A percentile compares a stretch with the other conserved stretches of the same genome.
Conservation (phyloP, 2,113 vertebrate species). For the Barbus barbus region DNA sequence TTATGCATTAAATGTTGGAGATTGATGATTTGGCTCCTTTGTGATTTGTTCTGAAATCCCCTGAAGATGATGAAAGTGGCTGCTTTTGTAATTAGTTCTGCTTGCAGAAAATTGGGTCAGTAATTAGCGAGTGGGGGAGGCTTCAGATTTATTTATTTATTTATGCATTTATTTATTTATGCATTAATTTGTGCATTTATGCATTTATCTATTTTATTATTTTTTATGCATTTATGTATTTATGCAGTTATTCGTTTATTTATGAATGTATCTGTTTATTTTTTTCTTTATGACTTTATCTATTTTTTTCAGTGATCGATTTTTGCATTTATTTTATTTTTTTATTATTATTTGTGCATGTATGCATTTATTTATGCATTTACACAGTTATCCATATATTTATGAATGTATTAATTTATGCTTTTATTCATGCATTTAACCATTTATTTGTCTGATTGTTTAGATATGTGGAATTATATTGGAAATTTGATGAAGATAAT, state of each 20-base stretch:
- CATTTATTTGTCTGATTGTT: constrained; percentile 58
- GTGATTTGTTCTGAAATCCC: constrained; percentile 53
- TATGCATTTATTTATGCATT: not conserved
- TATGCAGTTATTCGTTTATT: not conserved
- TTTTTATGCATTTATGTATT: not conserved
- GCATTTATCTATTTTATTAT: no score
- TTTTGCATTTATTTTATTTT: no score
- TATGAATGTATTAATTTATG: constrained; percentile 20
- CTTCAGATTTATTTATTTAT: constrained; percentile 27
- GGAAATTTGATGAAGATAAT: no score
- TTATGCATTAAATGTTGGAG: not conserved
- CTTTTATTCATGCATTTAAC: constrained; percentile 40
- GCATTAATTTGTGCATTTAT: no score
- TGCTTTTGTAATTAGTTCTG: constrained; percentile 80
- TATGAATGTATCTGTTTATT: not conserved
- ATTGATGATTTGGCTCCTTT: constrained; percentile 1
- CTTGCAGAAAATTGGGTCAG: constrained; percentile 78
- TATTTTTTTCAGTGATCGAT: not conserved
- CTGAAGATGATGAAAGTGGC: constrained; percentile 75
- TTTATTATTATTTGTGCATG: no score
- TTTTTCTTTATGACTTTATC: not conserved
- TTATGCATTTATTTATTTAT: not conserved
- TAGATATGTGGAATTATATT: not conserved
- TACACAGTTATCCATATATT: not conserved
- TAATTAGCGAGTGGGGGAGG: constrained; percentile 74